Evolutionary conservation across 2,797 vertebrate species (phyloP), one percentile per base, ranked within the genome.

Genomic region (Sphenopsis melanotis): DNA sequence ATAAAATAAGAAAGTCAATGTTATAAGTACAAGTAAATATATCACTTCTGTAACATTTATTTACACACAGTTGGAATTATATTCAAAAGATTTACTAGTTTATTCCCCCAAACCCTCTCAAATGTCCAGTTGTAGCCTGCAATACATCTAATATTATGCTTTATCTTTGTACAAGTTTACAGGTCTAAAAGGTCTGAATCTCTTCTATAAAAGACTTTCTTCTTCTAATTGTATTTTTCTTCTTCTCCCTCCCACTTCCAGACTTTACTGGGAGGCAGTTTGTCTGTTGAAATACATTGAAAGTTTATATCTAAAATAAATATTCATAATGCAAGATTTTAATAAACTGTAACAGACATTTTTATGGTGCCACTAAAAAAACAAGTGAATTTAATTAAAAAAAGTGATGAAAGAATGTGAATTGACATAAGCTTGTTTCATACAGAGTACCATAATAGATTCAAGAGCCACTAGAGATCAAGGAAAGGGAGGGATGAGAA

Each of bases 321-420:
- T 95, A 97, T 97, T 94, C 94, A 96, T 90, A 83, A 65, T 65
- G 17, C 20, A 66, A 95, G 36, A 82, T 94, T 91, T 94, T 96
- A 97, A 91, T 92, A 89, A 87, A 90, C 65, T 57, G 27, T 3
- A 6, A 46, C 30, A 95, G 70, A n/a, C 5, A 85, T 92, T 72
- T 95, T 96, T 77, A 94, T 78, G 63, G 59, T 90, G 41, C 11
- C 75, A 91, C 34, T 78, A 91, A 95, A 41, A 89, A 89, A 90
- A 79, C 42, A 75, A 96, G 77, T 69, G 81, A 95, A 97, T 94
- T 91, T 95, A 96, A 94, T 92, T 92, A 69, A 92, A 92, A 91
- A 84, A 77, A 42, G 89, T 96, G 93, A 96, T 95, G 78, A 97
- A 97, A 87, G 83, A 68, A 49, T 71, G 42, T 83, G 89, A 94